Evolutionary conservation across 2,888 invertebrate species (phyloP).

Genomic region (Aphrophora alni): DNA sequence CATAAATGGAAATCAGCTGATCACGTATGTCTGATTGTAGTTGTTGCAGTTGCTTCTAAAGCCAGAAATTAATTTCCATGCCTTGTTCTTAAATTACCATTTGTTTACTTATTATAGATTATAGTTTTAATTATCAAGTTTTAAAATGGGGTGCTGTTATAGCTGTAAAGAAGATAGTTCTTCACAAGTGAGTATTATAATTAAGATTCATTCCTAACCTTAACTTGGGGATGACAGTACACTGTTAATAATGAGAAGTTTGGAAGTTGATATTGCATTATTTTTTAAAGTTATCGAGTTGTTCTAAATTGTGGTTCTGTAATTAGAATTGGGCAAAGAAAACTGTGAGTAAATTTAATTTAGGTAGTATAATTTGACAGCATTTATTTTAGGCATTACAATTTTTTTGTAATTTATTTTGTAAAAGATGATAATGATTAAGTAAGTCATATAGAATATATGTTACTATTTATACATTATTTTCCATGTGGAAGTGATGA

Average conservation of each 20-base stretch:
- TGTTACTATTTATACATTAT: too few species aligned
- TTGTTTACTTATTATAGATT: background rate
- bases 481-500: too few species aligned
- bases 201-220: background rate
- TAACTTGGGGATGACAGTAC: background rate
- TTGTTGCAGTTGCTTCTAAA: background rate
- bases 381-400: too few species aligned
- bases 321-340: background rate
- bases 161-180: conserved; percentile 74
- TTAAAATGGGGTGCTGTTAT: conserved; percentile 71
- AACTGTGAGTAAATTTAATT: background rate
- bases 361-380: background rate
- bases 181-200: conserved; percentile 65
- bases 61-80: background rate
- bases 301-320: background rate
- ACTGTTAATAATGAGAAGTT: background rate
- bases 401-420: too few species aligned
- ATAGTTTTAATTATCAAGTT: background rate
- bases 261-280: background rate
- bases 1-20: background rate
- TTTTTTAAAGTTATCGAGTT: too few species aligned
- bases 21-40: background rate
- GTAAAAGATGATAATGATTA: too few species aligned
- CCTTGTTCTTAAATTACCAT: background rate
- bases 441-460: too few species aligned